Evolutionary conservation across 2,113 vertebrate genomes (phyloP).

Genomic region (Morone chrysops): DNA sequence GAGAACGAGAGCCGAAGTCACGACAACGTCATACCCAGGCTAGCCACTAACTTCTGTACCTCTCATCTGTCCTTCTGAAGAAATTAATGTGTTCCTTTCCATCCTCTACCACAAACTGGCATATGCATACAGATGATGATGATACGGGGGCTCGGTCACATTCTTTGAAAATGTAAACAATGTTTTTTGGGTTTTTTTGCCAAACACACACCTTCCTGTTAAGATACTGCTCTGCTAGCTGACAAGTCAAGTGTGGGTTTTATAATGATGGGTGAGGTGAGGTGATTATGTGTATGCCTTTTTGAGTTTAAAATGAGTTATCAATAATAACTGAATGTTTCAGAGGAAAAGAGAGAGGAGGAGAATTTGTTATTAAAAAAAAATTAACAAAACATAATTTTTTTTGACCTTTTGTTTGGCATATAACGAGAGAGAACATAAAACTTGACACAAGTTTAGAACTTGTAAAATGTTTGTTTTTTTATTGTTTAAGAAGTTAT

Average conservation of each 20-base stretch:
- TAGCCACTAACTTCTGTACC: not conserved
- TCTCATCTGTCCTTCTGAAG: not conserved
- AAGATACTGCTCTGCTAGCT: not conserved
- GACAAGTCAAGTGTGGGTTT: not conserved
- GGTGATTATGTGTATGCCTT: too few species aligned
- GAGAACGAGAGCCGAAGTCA: not conserved
- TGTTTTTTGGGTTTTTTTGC: rapidly evolving
- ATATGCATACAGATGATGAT: not conserved
- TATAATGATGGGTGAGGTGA: not conserved
- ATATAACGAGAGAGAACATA: not conserved
- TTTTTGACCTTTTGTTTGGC: not conserved
- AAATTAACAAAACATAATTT: not conserved
- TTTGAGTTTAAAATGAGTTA: not conserved
- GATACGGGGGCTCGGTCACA: not conserved
- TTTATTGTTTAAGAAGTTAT: not conserved
- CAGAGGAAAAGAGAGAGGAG: not conserved
- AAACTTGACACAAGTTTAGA: not conserved
- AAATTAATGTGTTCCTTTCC: not conserved
- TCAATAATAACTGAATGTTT: not conserved
- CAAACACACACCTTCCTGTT: not conserved
- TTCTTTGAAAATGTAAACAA: not conserved
- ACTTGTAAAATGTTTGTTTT: not conserved
- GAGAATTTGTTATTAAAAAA: not conserved
- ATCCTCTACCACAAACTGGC: not conserved
- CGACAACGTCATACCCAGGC: not conserved